phyloP scores from a whole-genome alignment of 2,888 invertebrate species.

The Seira musarum region DNA sequence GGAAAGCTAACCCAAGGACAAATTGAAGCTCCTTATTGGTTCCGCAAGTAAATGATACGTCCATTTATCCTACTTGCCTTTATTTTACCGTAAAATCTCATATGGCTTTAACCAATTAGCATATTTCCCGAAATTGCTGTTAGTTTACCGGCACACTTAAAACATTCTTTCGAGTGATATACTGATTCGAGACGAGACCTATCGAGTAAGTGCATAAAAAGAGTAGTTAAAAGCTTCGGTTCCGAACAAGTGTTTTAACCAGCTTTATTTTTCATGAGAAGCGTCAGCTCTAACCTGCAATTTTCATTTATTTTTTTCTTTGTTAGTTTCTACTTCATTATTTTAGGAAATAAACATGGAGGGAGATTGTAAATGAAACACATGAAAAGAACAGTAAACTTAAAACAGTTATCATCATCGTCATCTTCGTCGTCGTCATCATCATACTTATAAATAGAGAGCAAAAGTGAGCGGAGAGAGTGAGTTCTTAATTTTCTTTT shows the following conservation, averaged over 20 bases:
- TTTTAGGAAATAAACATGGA: slow-evolving; percentile 18
- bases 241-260: slow-evolving; percentile 58
- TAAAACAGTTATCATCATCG: slow-evolving; percentile 53
- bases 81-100: too few species aligned
- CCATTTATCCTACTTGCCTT: too few species aligned
- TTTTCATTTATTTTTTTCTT: slow-evolving; percentile 44
- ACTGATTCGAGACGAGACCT: slow-evolving; percentile 45
- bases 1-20: too few species aligned
- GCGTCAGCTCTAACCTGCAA: slow-evolving; percentile 45
- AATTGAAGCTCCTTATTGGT: too few species aligned
- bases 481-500: slow-evolving; percentile 12
- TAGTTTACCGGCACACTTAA: neutral
- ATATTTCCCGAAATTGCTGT: too few species aligned
- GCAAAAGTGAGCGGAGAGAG: neutral
- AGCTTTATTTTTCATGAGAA: slow-evolving; percentile 23
- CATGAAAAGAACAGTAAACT: slow-evolving; percentile 51
- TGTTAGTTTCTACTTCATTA: slow-evolving; percentile 50
- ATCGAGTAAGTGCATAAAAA: slow-evolving; percentile 55
- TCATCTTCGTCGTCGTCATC: slow-evolving; percentile 40
- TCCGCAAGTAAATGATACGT: too few species aligned
- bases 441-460: slow-evolving; percentile 1
- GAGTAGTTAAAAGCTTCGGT: slow-evolving; percentile 59
- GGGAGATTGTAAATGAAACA: slow-evolving; percentile 27
- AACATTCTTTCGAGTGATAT: too few species aligned
- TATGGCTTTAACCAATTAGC: too few species aligned